Conservation (phyloP, 2,113 vertebrate species). For the Gobius niger region DNA sequence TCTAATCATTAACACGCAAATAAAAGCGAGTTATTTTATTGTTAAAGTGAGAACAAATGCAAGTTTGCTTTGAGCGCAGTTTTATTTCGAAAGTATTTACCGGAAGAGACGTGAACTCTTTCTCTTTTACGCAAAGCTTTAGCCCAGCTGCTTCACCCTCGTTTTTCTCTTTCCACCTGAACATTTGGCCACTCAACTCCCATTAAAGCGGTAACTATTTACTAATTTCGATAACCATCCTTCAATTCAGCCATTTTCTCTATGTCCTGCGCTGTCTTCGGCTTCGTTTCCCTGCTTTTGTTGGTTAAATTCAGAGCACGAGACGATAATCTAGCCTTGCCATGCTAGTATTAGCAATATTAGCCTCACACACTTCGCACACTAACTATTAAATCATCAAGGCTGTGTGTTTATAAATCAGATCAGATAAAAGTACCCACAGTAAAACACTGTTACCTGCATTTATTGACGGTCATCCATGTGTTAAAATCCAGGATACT, state of each 20-base stretch:
- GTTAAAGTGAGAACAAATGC: no score
- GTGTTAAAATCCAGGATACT: neutral
- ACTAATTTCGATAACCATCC: neutral
- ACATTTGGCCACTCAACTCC: conserved; percentile 7
- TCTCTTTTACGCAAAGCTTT: neutral
- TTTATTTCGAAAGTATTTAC: conserved; percentile 35
- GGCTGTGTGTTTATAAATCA: neutral
- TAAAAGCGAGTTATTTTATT: neutral
- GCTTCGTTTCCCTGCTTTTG: neutral
- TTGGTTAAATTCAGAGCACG: neutral
- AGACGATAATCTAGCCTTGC: neutral
- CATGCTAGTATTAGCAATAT: conserved; percentile 50
- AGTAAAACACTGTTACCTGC: neutral
- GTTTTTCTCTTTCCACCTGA: conserved; percentile 7
- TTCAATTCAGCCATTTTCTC: neutral
- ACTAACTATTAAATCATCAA: neutral
- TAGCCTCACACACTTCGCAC: conserved; percentile 23
- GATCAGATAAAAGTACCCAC: no score
- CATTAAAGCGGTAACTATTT: conserved; percentile 39
- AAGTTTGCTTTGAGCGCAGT: rapidly evolving
- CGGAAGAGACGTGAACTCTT: neutral
- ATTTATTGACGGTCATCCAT: neutral
- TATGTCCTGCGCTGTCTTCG: neutral
- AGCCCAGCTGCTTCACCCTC: conserved; percentile 11
- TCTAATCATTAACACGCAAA: neutral